Evolutionary conservation across 2,888 invertebrate species (phyloP).

Genomic region (Phania funesta): DNA sequence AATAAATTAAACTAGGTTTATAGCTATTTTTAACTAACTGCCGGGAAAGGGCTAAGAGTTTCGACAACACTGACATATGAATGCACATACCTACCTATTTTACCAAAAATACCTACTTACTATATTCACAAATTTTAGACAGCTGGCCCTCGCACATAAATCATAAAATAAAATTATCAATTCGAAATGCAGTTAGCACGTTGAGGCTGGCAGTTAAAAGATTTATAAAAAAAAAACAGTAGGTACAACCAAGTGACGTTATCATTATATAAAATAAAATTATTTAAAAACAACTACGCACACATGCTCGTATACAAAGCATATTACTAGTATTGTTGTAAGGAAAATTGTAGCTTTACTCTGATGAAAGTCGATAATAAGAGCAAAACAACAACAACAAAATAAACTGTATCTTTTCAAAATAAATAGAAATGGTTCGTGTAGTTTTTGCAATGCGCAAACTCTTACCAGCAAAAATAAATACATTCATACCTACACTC

Average conservation of each 20-base stretch:
- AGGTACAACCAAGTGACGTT: conserved; percentile 55
- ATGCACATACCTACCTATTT: not conserved
- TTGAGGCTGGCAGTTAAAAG: conserved; percentile 52
- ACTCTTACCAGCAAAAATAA: conserved; percentile 33
- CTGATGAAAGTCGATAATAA: conserved; percentile 47
- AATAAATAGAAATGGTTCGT: conserved; percentile 40
- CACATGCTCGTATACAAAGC: not conserved
- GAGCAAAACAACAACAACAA: conserved; percentile 19
- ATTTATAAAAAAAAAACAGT: not conserved
- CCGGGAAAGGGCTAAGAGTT: too few relatives aligned
- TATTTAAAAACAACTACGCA: conserved; percentile 14
- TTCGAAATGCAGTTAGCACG: conserved; percentile 62
- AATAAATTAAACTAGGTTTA: too few relatives aligned
- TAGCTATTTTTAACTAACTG: too few relatives aligned
- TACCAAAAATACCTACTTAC: too few relatives aligned
- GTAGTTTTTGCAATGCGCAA: conserved; percentile 58
- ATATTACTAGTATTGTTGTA: conserved; percentile 33
- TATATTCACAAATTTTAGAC: not conserved
- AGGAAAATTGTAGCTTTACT: conserved; percentile 44
- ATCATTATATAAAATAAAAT: conserved; percentile 66
- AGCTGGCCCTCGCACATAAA: not conserved
- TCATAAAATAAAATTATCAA: conserved; percentile 53
- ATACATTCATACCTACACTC: not conserved
- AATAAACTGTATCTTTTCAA: conserved; percentile 43
- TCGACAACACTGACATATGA: too few relatives aligned